Percentiles rank a stretch among this genome's conserved stretches.
These are phyloP conservation scores for Caenorhabditis macrosperma DNA, from an alignment of 2,888 invertebrate genomes.

Conservation along the genomic window DNA sequence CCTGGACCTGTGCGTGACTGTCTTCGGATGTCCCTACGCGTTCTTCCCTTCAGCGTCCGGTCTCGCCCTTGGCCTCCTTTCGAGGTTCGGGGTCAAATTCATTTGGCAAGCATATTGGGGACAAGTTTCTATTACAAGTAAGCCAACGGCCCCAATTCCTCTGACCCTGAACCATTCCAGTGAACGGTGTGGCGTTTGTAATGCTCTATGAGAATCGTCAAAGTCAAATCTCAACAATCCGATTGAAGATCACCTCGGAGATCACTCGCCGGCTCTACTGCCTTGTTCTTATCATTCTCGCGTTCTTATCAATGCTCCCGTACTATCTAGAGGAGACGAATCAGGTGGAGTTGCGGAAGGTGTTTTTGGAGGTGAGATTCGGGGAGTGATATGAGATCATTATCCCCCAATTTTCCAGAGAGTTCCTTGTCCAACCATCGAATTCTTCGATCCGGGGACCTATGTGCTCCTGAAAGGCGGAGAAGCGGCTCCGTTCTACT, in stretches of 20 bases:
- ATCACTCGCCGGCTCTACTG: constrained; percentile 9
- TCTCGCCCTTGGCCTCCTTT: constrained; percentile 24
- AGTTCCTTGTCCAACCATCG: constrained; percentile 30
- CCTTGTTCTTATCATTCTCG: not conserved
- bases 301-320: not conserved
- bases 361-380: constrained; percentile 6
- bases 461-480: constrained; percentile 29
- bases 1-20: constrained; percentile 25
- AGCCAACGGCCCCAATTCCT: not conserved
- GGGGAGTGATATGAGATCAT: too few relatives aligned
- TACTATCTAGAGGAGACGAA: constrained; percentile 35
- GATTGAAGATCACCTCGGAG: constrained; percentile 16
- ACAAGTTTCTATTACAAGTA: constrained; percentile 33
- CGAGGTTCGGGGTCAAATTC: not conserved
- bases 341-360: constrained; percentile 30
- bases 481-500: constrained; percentile 21
- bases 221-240: constrained; percentile 43
- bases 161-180: not conserved
- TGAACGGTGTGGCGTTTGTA: constrained; percentile 16
- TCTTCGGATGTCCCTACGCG: constrained; percentile 7
- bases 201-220: constrained; percentile 49
- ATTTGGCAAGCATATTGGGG: constrained; percentile 47
- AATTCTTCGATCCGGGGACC: constrained; percentile 9
- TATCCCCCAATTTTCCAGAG: not conserved
- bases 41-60: constrained; percentile 43